Percentiles rank a stretch among this genome's conserved stretches.
These are phyloP conservation scores for Ecliptopera silaceata DNA, from an alignment of 2,888 invertebrate species.

Conservation along the genomic window DNA sequence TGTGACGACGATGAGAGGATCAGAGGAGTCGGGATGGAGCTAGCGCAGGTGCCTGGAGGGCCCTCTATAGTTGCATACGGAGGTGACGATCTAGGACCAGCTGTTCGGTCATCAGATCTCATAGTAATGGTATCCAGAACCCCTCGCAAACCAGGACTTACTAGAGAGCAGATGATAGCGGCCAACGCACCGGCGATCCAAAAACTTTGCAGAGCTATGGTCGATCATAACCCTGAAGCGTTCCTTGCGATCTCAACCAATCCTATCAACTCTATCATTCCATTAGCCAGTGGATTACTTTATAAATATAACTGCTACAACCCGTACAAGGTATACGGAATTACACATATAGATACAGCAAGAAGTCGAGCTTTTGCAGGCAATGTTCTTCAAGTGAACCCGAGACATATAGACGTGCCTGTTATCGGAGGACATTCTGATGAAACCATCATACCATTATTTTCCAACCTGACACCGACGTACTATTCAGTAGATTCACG, in stretches of 20 bases:
- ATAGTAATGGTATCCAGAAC: conserved; percentile 55
- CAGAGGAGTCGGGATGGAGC: conserved; percentile 51
- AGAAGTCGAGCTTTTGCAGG: conserved; percentile 52
- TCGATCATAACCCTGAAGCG: conserved; percentile 53
- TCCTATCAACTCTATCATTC: conserved; percentile 62
- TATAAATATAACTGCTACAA: conserved; percentile 54
- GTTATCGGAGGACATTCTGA: conserved; percentile 69
- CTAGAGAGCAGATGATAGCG: conserved; percentile 55
- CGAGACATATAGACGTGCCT: conserved; percentile 50
- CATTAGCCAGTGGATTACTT: conserved; percentile 58
- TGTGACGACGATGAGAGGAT: conserved; percentile 58
- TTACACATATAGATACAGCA: conserved; percentile 61
- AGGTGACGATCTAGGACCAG: conserved; percentile 46
- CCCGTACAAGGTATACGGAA: conserved; percentile 61
- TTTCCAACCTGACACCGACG: conserved; percentile 56
- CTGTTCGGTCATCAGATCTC: conserved; percentile 51
- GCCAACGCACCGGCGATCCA: conserved; percentile 55
- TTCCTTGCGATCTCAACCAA: conserved; percentile 62
- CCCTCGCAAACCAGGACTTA: conserved; percentile 47
- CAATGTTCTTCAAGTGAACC: conserved; percentile 47
- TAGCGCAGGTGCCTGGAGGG: conserved; percentile 55
- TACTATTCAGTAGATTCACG: conserved; percentile 41
- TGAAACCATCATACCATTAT: conserved; percentile 62
- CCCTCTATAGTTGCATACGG: conserved; percentile 45
- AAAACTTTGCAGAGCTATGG: conserved; percentile 52